phyloP scores from a whole-genome alignment of 53 echinoderm and acorn worm genomes.

The Mesocentrotus franciscanus region DNA sequence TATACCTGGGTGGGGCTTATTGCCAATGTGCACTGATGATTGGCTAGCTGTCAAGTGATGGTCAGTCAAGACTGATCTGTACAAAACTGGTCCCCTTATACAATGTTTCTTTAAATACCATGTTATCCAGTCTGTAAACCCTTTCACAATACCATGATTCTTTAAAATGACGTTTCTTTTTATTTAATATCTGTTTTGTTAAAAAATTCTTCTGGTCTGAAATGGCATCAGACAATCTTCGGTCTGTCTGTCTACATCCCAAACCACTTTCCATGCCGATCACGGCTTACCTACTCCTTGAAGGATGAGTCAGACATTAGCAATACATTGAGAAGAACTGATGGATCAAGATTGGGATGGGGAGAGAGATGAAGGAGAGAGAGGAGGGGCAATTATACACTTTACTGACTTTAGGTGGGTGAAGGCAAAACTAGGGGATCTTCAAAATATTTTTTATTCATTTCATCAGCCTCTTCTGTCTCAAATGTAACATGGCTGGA shows the following conservation, averaged over 20 bases:
- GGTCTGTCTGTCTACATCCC: not conserved
- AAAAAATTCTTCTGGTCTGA: not conserved
- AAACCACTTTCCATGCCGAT: constrained; percentile 1
- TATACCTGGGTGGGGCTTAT: too few species aligned
- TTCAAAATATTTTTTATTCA: not conserved
- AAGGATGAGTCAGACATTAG: constrained; percentile 45
- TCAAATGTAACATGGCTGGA: not conserved
- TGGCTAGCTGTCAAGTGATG: too few species aligned
- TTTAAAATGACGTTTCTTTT: not conserved
- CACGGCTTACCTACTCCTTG: not conserved
- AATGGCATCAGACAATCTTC: not conserved
- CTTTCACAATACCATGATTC: too few species aligned
- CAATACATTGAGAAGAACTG: constrained; percentile 10
- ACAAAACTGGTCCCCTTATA: too few species aligned
- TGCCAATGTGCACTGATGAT: too few species aligned
- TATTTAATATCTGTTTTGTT: not conserved
- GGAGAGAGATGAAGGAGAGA: not conserved
- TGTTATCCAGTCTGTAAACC: too few species aligned
- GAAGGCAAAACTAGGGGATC: constrained; percentile 11
- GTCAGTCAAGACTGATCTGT: too few species aligned
- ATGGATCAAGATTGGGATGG: not conserved
- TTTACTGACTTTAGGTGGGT: not conserved
- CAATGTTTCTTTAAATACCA: too few species aligned
- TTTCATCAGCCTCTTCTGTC: not conserved
- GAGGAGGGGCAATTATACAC: not conserved